A percentile compares a stretch with the other conserved stretches of the same genome.
Evolutionary conservation across 2,797 vertebrate species (phyloP).

Genomic region (Epinephelus coioides): DNA sequence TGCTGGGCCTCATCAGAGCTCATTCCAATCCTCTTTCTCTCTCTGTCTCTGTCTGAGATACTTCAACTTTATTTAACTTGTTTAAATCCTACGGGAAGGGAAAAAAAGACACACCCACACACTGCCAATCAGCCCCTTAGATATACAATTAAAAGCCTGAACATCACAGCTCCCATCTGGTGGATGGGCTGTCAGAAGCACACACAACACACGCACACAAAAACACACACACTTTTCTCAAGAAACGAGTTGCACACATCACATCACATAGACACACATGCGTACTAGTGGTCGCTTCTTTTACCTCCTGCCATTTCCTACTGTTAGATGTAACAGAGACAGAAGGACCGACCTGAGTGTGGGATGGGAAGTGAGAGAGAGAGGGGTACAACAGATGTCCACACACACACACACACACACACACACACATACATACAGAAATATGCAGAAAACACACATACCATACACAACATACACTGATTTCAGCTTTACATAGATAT

Average conservation of each 20-base stretch:
- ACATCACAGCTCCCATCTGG: slow-evolving; percentile 76
- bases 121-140: slow-evolving; percentile 61
- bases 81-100: slow-evolving; percentile 15
- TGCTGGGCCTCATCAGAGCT: no score
- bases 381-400: slow-evolving; percentile 69
- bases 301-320: slow-evolving; percentile 49
- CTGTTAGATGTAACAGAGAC: slow-evolving; percentile 51
- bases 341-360: slow-evolving; percentile 61
- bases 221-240: slow-evolving; percentile 28
- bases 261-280: slow-evolving; percentile 31
- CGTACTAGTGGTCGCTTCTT: slow-evolving; percentile 16
- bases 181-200: slow-evolving; percentile 53
- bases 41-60: background rate
- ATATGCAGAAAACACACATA: slow-evolving; percentile 31
- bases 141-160: slow-evolving; percentile 72
- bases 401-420: slow-evolving; percentile 23
- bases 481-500: slow-evolving; percentile 23
- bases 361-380: slow-evolving; percentile 44
- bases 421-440: slow-evolving; percentile 7
- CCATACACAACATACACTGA: slow-evolving; percentile 10
- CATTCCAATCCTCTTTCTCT: no score
- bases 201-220: background rate
- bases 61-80: slow-evolving; percentile 40
- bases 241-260: slow-evolving; percentile 38
- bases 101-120: slow-evolving; percentile 42